Base-by-base conservation (phyloP, 1,140 invertebrate species). In the Megathymus violae region DNA sequence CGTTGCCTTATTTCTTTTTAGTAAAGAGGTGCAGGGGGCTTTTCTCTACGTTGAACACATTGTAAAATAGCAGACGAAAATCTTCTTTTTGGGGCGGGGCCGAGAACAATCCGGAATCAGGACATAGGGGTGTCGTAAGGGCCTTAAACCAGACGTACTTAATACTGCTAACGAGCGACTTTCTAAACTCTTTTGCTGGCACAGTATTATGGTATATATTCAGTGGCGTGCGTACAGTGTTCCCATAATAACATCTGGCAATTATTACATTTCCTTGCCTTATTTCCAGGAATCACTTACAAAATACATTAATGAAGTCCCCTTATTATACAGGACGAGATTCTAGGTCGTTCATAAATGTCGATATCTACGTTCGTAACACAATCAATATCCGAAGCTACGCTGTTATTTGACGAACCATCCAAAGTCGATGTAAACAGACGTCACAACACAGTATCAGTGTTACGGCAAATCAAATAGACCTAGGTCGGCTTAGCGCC, bases 61-160 rank as follows among this genome's bases (percentile, higher is more conserved):
- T 58, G 54, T 58, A 36, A 58, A 46, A 25, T 58, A 46, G 54
- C 54, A 58, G 54, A 58, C 54, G 54, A 46, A 58, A 58, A 58
- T 19, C 54, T 58, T 58, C 54, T 58, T 46, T 58, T 58, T 58
- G 54, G 54, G 54, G 41, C 54, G 54, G 25, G 44, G 54, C 15
- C 27, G 54, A 58, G 54, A 58, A 58, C 54, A 58, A 58, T 58
- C 41, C 27, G 41, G 41, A 58, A 58, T 58, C 54, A 58, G 54
- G 41, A 58, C 54, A 58, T 46, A 44, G 54, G 54, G 54, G 41
- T 58, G 54, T 58, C 43, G 43, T 58, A 58, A 58, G 54, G 46
- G 54, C 25, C 40, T 27, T 58, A 58, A 58, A 58, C 54, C 54
- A 58, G 54, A 58, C 41, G 14, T 58, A 58, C 52, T 56, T 51